phyloP scores from a whole-genome alignment of 2,888 invertebrate species.

The Myopa tessellatipennis region DNA sequence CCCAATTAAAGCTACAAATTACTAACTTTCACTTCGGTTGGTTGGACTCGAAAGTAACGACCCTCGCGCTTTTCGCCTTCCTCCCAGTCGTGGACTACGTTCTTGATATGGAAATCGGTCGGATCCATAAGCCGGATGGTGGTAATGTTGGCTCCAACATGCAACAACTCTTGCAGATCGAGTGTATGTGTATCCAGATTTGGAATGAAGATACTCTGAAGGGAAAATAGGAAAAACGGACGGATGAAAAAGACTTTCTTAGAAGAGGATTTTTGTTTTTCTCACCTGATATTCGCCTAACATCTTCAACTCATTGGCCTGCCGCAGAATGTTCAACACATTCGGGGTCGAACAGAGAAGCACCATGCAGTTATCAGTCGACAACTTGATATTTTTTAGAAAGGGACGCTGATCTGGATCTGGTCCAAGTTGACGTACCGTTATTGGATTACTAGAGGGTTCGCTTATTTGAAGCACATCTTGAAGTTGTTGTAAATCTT shows the following conservation, averaged over 20 bases:
- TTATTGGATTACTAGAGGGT: constrained; percentile 75
- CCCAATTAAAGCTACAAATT: not conserved
- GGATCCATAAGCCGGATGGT: constrained; percentile 66
- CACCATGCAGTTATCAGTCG: constrained; percentile 78
- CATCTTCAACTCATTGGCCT: constrained; percentile 85
- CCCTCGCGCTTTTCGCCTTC: constrained; percentile 62
- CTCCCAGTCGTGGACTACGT: constrained; percentile 66
- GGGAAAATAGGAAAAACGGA: not conserved
- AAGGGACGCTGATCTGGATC: constrained; percentile 73
- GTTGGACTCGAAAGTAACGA: constrained; percentile 56
- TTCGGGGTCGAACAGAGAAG: constrained; percentile 80
- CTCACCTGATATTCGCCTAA: constrained; percentile 81
- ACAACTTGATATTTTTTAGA: constrained; percentile 80
- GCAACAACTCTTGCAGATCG: constrained; percentile 69
- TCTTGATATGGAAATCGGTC: constrained; percentile 63
- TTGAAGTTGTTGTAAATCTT: constrained; percentile 80
- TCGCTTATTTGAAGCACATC: constrained; percentile 81
- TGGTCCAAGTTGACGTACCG: constrained; percentile 74
- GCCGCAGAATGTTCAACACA: constrained; percentile 74
- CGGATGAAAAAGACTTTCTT: not conserved
- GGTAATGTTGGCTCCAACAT: constrained; percentile 65
- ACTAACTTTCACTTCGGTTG: constrained; percentile 58
- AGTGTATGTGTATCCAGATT: constrained; percentile 68
- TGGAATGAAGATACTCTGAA: constrained; percentile 72
- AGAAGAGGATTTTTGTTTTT: not conserved